These are phyloP conservation scores for Gnathonemus echidnorhynchus DNA, from an alignment of 2,113 vertebrate species.

Conservation along the genomic window DNA sequence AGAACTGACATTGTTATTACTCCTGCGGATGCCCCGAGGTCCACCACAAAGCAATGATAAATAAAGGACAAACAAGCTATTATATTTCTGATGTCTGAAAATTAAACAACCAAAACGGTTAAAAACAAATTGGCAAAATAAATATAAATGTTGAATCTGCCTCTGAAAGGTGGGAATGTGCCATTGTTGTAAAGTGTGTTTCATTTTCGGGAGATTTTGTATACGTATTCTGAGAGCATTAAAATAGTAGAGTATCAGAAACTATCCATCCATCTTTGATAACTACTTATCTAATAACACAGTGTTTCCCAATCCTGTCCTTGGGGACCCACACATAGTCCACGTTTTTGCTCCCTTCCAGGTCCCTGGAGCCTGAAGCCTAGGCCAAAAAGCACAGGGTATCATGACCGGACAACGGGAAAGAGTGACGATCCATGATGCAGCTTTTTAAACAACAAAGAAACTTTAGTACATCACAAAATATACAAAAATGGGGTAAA, in stretches of 20 bases:
- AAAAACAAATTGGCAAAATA: neutral
- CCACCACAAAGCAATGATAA: neutral
- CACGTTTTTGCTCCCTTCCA: neutral
- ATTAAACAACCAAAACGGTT: neutral
- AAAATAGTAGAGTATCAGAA: neutral
- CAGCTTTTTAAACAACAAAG: neutral
- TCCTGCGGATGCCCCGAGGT: neutral
- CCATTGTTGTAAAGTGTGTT: neutral
- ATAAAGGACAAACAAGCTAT: slow-evolving; percentile 6
- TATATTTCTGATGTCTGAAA: neutral
- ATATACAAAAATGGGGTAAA: neutral
- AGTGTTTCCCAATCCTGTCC: neutral
- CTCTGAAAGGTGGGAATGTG: neutral
- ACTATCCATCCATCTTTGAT: neutral
- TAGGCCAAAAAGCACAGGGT: neutral
- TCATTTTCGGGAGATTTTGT: neutral
- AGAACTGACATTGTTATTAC: slow-evolving; percentile 3
- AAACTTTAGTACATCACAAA: neutral
- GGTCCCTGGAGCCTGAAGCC: neutral
- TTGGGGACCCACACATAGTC: too few relatives aligned
- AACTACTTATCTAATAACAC: neutral
- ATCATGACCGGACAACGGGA: neutral
- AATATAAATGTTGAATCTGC: neutral
- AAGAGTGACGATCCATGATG: neutral
- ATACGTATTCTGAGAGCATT: neutral